These are phyloP conservation scores for Erpobdella octoculata DNA, from an alignment of 2,888 invertebrate genomes.

Conservation along the genomic window DNA sequence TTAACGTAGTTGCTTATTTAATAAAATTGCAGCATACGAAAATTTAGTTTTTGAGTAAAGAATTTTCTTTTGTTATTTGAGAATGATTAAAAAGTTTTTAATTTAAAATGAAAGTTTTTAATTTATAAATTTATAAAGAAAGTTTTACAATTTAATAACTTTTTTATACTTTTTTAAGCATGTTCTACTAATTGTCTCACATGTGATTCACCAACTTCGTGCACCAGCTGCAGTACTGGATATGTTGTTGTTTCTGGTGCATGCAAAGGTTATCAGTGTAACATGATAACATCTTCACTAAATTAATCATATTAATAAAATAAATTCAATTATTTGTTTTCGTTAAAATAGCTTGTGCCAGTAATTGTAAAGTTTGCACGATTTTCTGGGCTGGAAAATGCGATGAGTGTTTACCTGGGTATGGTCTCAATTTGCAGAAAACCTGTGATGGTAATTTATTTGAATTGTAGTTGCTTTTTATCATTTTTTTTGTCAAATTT, in stretches of 20 bases:
- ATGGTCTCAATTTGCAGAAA: constrained; percentile 19
- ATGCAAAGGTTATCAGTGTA: constrained; percentile 25
- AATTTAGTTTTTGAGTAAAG: too few relatives aligned
- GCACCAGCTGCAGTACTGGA: constrained; percentile 2
- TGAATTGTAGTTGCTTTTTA: neutral
- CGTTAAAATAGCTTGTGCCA: constrained; percentile 30
- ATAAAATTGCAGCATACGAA: too few relatives aligned
- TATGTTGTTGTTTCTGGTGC: constrained; percentile 12
- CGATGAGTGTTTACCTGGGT: constrained; percentile 26
- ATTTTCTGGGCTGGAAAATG: constrained; percentile 27
- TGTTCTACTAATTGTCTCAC: constrained; percentile 23
- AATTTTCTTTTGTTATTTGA: neutral
- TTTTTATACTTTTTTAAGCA: constrained; percentile 8
- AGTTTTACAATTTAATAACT: neutral
- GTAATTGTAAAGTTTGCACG: constrained; percentile 30
- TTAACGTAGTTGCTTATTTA: neutral
- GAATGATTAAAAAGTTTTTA: neutral
- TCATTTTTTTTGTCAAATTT: neutral
- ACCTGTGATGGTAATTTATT: constrained; percentile 27
- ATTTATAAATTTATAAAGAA: neutral
- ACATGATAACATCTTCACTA: neutral
- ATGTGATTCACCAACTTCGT: neutral
- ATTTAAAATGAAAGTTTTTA: neutral
- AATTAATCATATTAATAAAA: neutral
- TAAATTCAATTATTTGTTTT: neutral